phyloP scores from a whole-genome alignment of 1,140 invertebrate genomes.

The Drosophila kikkawai region DNA sequence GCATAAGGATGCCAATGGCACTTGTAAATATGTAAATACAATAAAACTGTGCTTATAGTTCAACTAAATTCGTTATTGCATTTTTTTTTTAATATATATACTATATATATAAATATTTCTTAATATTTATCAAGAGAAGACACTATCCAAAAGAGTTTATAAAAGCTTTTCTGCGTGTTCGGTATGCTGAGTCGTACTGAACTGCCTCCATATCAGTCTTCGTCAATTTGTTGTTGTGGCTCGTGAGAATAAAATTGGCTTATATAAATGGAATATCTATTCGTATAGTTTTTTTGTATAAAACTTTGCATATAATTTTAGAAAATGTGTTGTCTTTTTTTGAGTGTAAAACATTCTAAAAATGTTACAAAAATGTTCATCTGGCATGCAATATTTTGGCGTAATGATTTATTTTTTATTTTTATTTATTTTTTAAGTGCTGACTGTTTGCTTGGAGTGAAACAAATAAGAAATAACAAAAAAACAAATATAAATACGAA shows the following conservation, averaged over 20 bases:
- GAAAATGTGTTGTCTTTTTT: constrained; percentile 62
- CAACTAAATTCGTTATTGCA: constrained; percentile 76
- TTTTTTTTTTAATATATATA: constrained; percentile 27
- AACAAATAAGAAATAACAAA: constrained; percentile 30
- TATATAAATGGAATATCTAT: constrained; percentile 63
- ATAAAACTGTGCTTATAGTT: constrained; percentile 72
- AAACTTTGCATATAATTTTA: constrained; percentile 68
- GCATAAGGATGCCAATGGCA: constrained; percentile 77
- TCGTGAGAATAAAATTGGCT: constrained; percentile 75
- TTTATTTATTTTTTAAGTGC: constrained; percentile 11
- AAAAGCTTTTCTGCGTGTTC: constrained; percentile 61
- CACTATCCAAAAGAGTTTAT: constrained; percentile 64
- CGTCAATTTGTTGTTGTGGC: constrained; percentile 65
- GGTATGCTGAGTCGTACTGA: constrained; percentile 40
- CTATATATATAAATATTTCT: constrained; percentile 33
- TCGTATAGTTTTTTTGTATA: constrained; percentile 55
- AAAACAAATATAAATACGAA: constrained; percentile 35
- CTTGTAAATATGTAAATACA: constrained; percentile 54
- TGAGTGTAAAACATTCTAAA: constrained; percentile 64
- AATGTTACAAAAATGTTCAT: constrained; percentile 40
- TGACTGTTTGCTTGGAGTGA: constrained; percentile 29
- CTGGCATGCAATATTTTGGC: constrained; percentile 70
- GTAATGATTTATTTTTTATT: constrained; percentile 24
- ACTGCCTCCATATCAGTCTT: constrained; percentile 75
- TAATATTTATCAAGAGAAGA: constrained; percentile 41